Base-by-base conservation (phyloP, 2,888 invertebrate species). In the Adelphocoris suturalis region DNA sequence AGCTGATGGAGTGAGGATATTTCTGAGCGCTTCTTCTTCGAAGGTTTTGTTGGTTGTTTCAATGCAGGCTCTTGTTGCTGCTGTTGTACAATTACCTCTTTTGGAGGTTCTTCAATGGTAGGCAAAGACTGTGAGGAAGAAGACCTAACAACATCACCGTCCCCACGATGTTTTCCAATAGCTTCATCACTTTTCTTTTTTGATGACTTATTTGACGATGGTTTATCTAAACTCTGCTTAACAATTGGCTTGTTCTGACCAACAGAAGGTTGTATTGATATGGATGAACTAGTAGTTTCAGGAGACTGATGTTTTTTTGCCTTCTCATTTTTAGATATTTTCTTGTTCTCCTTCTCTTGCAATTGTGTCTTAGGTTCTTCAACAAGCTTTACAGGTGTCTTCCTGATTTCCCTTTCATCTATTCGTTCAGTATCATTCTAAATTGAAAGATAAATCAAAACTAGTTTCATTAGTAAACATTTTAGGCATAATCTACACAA, bases 11-110 rank as follows among this genome's bases (percentile, higher is more conserved):
- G 93, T 61, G 94, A 93, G 91, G 93, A 93, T 87, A 92, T 92
- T 78, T 95, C 96, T 92, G 94, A 95, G 92, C 95, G 95, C 93
- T 95, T 95, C 92, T 95, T 95, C 92, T 94, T 95, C 55, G 78
- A 78, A 9, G 46, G 85, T 75, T 94, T 95, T n/a, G 28, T 23
- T n/a, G 89, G 75, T 4, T 84, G 78, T 46, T 48, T 78, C 61
- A 80, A 28, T 48, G 9, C 68, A 46, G 86, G 89, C 80, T 57
- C 89, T 90, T 90, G 48, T 46, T 78, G 75, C 28, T 48, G 81
- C 52, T 47, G 89, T 61, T 84, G 88, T 75, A 14, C 48, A 28
- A 52, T 23, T 86, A 14, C 23, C 47, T 90, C 86, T 47, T 89
- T 76, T 47, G 82, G 37, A 28, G 89, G 82, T 52, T 80, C 82